Base-by-base conservation (phyloP, 2,888 invertebrate genomes). In the Sympetrum striolatum region DNA sequence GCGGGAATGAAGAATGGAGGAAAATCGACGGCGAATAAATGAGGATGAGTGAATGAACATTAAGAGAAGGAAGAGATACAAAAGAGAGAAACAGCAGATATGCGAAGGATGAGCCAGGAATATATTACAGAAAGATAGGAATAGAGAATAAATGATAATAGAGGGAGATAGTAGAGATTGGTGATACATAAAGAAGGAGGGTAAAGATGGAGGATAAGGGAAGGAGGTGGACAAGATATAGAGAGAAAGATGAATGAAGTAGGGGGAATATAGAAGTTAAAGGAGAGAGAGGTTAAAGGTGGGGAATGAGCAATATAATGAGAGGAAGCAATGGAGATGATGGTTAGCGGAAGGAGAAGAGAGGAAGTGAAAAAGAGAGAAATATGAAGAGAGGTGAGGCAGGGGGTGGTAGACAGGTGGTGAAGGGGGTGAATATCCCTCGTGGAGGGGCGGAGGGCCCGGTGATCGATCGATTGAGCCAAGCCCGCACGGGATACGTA, bases 381-480 rank as follows among this genome's bases (percentile, higher is more conserved):
- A 80, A 37, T 15, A 80, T 1, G 48, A 3, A 25, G 12, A 81
- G 31, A n/a, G 2, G 25, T n/a, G 44, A 25, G 35, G 2, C 31
- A 35, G 37, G 37, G 31, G 35, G 80, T 22, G 35, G 31, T 31
- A 35, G 80, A 31, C 31, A 80, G 80, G 80, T 35, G 12, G 25
- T 25, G 18, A 37, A 80, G 80, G 25, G 80, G 35, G 80, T 35
- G 80, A 37, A 37, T 35, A 80, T 80, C 37, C 37, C 37, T 80
- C 15, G 79, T 5, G 39, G 39, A 22, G 80, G 73, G 12, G 37
- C 6, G 80, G 31, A 1, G 31, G 25, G 6, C 22, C 81, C 8
- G 90, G 86, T 82, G 81, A 90, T 81, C 60, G 82, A 64, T 80
- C 82, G 82, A 44, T 82, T 73, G 64, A 82, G 80, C 79, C 64